A percentile compares a stretch with the other conserved stretches of the same genome.
Evolutionary conservation across 2,113 vertebrate species (phyloP).

Genomic region (Macquaria australasica): DNA sequence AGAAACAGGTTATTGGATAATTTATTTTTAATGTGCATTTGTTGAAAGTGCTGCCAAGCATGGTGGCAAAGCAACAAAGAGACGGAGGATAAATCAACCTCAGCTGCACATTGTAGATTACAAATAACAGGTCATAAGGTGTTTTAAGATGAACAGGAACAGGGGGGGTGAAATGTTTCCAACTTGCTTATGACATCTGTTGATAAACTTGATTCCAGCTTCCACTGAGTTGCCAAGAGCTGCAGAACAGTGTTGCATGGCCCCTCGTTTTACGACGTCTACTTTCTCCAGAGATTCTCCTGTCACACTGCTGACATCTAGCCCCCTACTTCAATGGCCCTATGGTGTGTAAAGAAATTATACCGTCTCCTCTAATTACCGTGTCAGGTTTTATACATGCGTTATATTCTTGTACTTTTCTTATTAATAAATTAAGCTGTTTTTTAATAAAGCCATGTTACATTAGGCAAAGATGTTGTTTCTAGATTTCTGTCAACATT

Average conservation of each 20-base stretch:
- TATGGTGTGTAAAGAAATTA: not conserved
- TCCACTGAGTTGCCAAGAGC: not conserved
- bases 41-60: not conserved
- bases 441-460: not conserved
- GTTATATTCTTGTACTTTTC: not conserved
- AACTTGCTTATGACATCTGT: slow-evolving; percentile 7
- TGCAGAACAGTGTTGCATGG: not conserved
- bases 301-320: not conserved
- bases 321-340: not conserved
- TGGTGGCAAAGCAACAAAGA: not conserved
- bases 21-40: not conserved
- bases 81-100: not conserved
- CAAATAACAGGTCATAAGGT: not conserved
- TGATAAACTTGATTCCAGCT: slow-evolving; percentile 8
- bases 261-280: not conserved
- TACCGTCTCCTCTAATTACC: not conserved
- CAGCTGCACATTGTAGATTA: not conserved
- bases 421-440: not conserved
- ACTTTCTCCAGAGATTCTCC: slow-evolving; percentile 7
- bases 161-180: not conserved
- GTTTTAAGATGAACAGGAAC: not conserved
- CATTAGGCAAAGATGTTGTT: not conserved
- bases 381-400: not conserved
- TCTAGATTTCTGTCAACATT: not conserved
- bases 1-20: not conserved